Base-by-base conservation (phyloP, 2,113 vertebrate genomes). In the Noturus placidus region DNA sequence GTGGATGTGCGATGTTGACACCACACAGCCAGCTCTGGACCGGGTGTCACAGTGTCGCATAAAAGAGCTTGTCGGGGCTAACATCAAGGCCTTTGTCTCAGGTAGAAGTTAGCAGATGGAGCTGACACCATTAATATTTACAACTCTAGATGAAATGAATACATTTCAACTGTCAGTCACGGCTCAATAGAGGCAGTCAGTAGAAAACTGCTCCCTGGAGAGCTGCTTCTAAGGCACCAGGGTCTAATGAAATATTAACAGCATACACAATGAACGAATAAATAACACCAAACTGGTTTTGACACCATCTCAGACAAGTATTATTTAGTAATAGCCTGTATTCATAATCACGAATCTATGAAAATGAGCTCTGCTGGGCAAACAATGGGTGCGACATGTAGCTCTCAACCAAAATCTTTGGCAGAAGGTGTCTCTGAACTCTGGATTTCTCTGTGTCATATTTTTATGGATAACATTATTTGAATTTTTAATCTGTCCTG, bases 101-200 rank as follows among this genome's bases (percentile, higher is more conserved):
- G 91, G 86, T 90, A 87, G 83, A 85, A 82, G 70, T 87, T 86
- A 86, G 86, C 89, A 91, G 89, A 88, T 90, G 91, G 89, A 89
- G 88, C 70, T 89, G 88, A 90, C 89, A 87, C 85, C 86, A 89
- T 91, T 91, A 91, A 88, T 90, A 91, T 91, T 91, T 91, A 90
- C 89, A 88, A 74, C 86, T 84, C 69, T 67, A 87, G 87, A 90
- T 90, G 89, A 89, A 91, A 91, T 86, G 82, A 90, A 91, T 90
- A 90, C 86, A 90, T 89, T 90, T 88, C 63, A 81, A 85, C 67
- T 87, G 88, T 83, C 89, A 86, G 89, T 89, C 89, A 91, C 19
- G 22, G 86, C 84, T 90, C 91, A 91, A 91, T 90, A 78, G 84
- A 76, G 85, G 86, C 89, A 91, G 87, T 84, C 85, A 83, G 86